A percentile compares a stretch with the other conserved stretches of the same genome.
phyloP scores from a whole-genome alignment of 2,797 vertebrate genomes.

The Lacerta viridis region DNA sequence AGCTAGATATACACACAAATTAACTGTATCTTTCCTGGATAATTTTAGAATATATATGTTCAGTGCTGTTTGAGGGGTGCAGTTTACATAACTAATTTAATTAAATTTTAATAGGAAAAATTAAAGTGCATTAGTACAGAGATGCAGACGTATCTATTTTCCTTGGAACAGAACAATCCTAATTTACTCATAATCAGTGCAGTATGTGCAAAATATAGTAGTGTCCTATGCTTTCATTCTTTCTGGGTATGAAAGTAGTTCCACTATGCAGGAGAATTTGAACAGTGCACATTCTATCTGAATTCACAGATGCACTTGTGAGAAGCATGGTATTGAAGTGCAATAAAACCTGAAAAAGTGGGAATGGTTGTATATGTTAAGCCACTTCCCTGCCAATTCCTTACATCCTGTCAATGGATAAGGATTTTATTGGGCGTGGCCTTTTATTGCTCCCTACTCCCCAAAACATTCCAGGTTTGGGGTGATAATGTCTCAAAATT shows the following conservation, averaged over 20 bases:
- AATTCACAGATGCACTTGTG: neutral
- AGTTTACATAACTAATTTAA: neutral
- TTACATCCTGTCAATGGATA: neutral
- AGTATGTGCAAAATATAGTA: neutral
- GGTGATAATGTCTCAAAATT: neutral
- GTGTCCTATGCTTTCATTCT: neutral
- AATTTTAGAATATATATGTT: neutral
- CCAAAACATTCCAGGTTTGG: neutral
- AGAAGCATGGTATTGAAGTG: neutral
- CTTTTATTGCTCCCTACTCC: neutral
- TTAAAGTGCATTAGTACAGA: neutral
- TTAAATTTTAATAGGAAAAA: neutral
- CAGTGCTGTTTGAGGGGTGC: neutral
- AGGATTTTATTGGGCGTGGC: neutral
- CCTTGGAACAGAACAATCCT: neutral
- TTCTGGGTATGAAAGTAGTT: neutral
- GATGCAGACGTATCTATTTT: neutral
- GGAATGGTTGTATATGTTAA: too few relatives aligned
- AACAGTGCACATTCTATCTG: neutral
- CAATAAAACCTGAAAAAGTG: neutral
- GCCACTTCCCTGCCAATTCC: neutral
- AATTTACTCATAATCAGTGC: neutral
- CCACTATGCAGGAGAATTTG: neutral
- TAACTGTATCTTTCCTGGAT: conserved; percentile 18
- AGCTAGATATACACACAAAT: too few relatives aligned